Evolutionary conservation across 2,888 invertebrate species (phyloP).

Genomic region (Drosophila mulleri): DNA sequence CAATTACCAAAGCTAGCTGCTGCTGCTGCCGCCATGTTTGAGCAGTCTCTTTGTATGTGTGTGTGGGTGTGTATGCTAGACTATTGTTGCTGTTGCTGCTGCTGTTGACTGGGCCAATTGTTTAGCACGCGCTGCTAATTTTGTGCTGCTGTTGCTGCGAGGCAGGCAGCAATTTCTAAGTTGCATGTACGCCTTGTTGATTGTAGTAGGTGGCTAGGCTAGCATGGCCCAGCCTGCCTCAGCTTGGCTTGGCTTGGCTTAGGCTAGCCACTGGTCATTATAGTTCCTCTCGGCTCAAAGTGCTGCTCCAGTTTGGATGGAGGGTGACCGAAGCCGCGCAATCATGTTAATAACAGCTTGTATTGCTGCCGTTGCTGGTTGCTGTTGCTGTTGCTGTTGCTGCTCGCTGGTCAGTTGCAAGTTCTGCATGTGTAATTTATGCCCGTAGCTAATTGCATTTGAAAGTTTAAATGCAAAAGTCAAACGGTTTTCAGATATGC

Average conservation of each 20-base stretch:
- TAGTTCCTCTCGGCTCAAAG: slow-evolving; percentile 17
- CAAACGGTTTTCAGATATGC: slow-evolving; percentile 78
- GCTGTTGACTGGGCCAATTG: slow-evolving; percentile 64
- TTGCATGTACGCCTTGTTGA: slow-evolving; percentile 83
- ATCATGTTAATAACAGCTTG: slow-evolving; percentile 78
- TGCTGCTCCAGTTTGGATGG: slow-evolving; percentile 49
- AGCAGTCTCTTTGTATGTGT: slow-evolving; percentile 31
- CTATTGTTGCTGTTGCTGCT: slow-evolving; percentile 51
- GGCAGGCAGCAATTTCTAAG: slow-evolving; percentile 78
- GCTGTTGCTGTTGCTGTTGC: slow-evolving; percentile 46
- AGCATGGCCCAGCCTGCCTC: slow-evolving; percentile 17
- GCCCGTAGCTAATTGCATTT: slow-evolving; percentile 76
- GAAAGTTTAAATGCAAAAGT: slow-evolving; percentile 80
- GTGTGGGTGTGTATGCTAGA: slow-evolving; percentile 58
- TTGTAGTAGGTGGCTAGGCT: slow-evolving; percentile 72
- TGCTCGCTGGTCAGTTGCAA: slow-evolving; percentile 59
- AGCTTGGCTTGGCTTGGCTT: slow-evolving; percentile 8
- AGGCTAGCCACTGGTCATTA: slow-evolving; percentile 51
- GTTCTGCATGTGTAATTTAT: slow-evolving; percentile 73
- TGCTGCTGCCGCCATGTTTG: slow-evolving; percentile 67
- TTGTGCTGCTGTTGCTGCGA: slow-evolving; percentile 63
- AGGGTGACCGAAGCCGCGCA: slow-evolving; percentile 64
- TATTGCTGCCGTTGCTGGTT: slow-evolving; percentile 40
- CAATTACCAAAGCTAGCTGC: slow-evolving; percentile 79
- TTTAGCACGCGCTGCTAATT: slow-evolving; percentile 81